Base-by-base conservation (phyloP, 53 echinoderm and acorn worm genomes). In the Astropecten irregularis region DNA sequence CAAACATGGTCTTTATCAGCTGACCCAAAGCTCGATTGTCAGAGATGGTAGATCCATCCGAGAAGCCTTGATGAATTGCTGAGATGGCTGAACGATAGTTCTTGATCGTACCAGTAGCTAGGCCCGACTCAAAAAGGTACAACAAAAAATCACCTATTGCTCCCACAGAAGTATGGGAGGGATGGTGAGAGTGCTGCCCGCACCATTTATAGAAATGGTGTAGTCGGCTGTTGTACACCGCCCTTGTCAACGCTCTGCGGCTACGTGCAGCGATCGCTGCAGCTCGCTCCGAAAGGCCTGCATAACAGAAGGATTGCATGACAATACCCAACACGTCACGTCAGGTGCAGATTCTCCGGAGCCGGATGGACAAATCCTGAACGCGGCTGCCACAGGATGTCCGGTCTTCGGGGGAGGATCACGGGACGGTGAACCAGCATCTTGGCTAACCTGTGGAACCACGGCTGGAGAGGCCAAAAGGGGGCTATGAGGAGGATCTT, bases 301-400 rank as follows among this genome's bases (percentile, higher is more conserved):
- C 36, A 36, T 32, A 4, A 30, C 52, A 18, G 66, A 82, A 27
- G 0, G 33, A 54, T 15, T 19, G 9, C 33, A 49, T 14, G 66
- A 66, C 66, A 82, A 51, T n/a, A 34, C 42, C 40, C 60, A 60
- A 34, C 77, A 77, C n/a, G 77, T n/a, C n/a, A n/a, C n/a, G n/a
- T 77, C 47, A 44, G 77, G 61, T 77, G 46, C 25, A 76, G 77
- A 28, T 28, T 4, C 44, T 26, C 0, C 4, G 44, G 77, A 16
- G 77, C 44, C 23, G 60, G 77, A 21, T 76, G 76, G 39, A 76
- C 20, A 0, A 76, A 3, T 2, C 30, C 31, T 48, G 86, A 66
- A 0, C 44, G 3, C 2, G 50, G 76, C 62, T 73, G 62, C n/a
- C n/a, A 44, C 39, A 76, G 76, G 0, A 85, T 44, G 76, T 61